Evolutionary conservation across 2,797 vertebrate species (phyloP).

Genomic region (Potorous gilbertii): DNA sequence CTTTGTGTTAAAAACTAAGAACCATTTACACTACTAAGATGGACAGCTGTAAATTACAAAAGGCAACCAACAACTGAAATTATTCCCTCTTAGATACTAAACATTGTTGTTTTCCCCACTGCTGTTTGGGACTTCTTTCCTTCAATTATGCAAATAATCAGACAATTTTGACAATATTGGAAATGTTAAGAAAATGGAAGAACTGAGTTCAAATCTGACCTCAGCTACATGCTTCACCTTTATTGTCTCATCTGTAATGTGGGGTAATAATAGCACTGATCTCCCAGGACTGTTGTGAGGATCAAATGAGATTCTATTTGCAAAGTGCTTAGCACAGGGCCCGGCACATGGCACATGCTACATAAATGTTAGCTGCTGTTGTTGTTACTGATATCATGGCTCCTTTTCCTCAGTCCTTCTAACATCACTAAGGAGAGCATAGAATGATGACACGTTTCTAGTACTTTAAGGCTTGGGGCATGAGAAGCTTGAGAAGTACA

Average conservation of each 20-base stretch:
- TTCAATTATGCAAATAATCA: conserved; percentile 34
- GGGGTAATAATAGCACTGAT: not conserved
- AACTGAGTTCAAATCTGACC: not conserved
- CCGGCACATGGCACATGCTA: not conserved
- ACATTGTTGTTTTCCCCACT: not conserved
- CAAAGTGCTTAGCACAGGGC: not conserved
- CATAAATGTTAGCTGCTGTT: not conserved
- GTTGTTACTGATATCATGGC: not conserved
- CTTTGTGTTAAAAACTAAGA: not conserved
- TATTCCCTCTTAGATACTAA: not conserved
- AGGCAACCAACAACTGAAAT: too few relatives aligned
- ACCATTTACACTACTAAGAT: not conserved
- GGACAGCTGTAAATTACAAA: not conserved
- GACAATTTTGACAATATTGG: not conserved
- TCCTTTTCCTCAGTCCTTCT: not conserved
- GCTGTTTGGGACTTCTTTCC: not conserved
- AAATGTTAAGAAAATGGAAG: not conserved
- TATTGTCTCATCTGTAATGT: not conserved
- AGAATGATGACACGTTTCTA: not conserved
- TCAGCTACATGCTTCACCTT: not conserved
- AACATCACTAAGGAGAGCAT: not conserved
- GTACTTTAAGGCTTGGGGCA: not conserved
- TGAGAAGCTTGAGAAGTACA: not conserved
- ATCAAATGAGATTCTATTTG: not conserved
- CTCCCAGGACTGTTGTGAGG: not conserved